Evolutionary conservation across 2,113 vertebrate genomes (phyloP), one percentile per base, ranked within the genome.

Genomic region (Heliornis fulica): DNA sequence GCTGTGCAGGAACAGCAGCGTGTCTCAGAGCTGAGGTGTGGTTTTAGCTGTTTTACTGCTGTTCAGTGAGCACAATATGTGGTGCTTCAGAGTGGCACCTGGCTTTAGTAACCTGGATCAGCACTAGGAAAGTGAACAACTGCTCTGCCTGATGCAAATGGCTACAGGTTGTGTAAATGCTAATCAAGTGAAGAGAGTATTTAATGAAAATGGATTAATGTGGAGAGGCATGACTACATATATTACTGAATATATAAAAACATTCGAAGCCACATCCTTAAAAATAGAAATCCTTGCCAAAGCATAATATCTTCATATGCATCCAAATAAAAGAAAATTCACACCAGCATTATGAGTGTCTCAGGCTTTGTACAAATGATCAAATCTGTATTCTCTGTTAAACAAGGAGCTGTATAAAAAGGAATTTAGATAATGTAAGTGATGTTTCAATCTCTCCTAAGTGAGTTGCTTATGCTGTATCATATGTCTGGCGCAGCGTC

Each of bases 1-100:
- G 34, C 22, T 22, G 34, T 2, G 0, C 1, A 4, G 22, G 43
- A n/a, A 8, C 13, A 31, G 5, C 19, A 4, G 46, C 46, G 15
- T 7, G 1, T 9, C 25, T 9, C 28, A 8, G 18, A 50, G 43
- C 31, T 15, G 23, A 9, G 28, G 18, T 45, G 36, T 14, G 54
- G 9, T 8, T 31, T 40, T 13, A 28, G 34, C 21, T n/a, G 0
- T 9, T 41, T 32, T 10, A 3, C 36, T 15, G 46, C 31, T 50
- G 20, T 7, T 56, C 13, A 2, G 22, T 1, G 29, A 6, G 34
- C 34, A 31, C 25, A 50, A 22, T 4, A 1, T 5, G 40, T 61
- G 34, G 50, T 7, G 29, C 11, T 51, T 72, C 59, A 21, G 19
- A 72, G 59, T n/a, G n/a, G n/a, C n/a, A n/a, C n/a, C n/a, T n/a